phyloP scores from a whole-genome alignment of 2,113 vertebrate species.

The Oxyura jamaicensis region DNA sequence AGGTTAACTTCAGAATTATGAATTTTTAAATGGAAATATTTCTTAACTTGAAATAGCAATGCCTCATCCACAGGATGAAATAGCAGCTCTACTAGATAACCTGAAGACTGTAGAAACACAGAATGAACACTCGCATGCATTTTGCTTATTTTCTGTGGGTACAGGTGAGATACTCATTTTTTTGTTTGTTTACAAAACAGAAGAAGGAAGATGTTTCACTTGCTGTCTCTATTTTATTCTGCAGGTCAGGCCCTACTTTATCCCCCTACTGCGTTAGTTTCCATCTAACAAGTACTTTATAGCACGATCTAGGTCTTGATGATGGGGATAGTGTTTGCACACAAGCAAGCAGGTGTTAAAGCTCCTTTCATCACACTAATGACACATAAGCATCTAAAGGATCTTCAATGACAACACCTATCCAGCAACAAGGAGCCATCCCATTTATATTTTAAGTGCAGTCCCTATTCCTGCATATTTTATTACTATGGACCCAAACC shows the following conservation, averaged over 20 bases:
- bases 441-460: neutral
- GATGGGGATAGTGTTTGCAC: neutral
- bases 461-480: neutral
- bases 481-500: neutral
- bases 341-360: neutral
- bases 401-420: neutral
- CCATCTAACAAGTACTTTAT: neutral
- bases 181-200: neutral
- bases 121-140: neutral
- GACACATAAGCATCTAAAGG: neutral
- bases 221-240: neutral
- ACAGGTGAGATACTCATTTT: neutral
- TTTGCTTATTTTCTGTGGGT: neutral
- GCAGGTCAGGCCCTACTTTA: neutral
- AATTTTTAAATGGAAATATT: neutral
- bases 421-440: neutral
- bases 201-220: neutral
- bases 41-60: neutral
- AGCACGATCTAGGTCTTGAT: neutral
- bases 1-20: neutral
- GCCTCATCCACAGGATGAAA: neutral
- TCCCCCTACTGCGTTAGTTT: neutral
- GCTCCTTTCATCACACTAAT: constrained; percentile 5
- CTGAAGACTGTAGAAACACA: neutral
- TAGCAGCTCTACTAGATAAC: neutral